Base-by-base conservation (phyloP, 2,888 invertebrate species). In the Diaperis boleti region DNA sequence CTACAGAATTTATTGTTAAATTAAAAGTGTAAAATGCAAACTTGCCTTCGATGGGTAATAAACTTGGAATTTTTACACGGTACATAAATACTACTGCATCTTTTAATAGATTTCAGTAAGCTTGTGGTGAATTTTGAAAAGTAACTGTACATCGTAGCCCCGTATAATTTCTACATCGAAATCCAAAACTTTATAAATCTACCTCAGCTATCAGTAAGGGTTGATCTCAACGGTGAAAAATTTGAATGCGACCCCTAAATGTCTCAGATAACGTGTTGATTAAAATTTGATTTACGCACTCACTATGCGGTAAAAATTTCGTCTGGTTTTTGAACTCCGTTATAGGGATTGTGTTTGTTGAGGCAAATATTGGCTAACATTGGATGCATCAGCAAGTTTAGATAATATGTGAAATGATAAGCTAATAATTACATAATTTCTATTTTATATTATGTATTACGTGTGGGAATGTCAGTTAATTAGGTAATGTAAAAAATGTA, bases 181-280 rank as follows among this genome's bases (percentile, higher is more conserved):
- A 20, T 20, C 26, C 26, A 26, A 26, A 26, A 26, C 26, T 26
- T 26, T n/a, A 26, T 26, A 26, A 26, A 41, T 15, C 17, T 14
- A 14, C 15, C 17, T 14, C 15, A 8, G 6, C 44, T 44, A 44
- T 44, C 44, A n/a, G 13, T 13, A 11, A 13, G 26, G 14, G 22
- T 22, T 10, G 44, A 44, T 44, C 44, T 44, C 10, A 7, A 10
- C 26, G 13, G 29, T 45, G 15, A 35, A 50, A 37, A 52, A 52
- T 39, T 39, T 52, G 52, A 52, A 39, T 52, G 39, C 52, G 39
- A 52, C 52, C 52, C 52, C 52, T 26, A 44, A 42, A 8, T 31
- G 55, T 45, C 14, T 26, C 45, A 44, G 56, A 56, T 56, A 56
- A 44, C 45, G 56, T 56, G 56, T 56, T 56, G 56, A 56, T 56